Conservation (phyloP, 2,888 invertebrate genomes). For the Caradrina clavipalpis region DNA sequence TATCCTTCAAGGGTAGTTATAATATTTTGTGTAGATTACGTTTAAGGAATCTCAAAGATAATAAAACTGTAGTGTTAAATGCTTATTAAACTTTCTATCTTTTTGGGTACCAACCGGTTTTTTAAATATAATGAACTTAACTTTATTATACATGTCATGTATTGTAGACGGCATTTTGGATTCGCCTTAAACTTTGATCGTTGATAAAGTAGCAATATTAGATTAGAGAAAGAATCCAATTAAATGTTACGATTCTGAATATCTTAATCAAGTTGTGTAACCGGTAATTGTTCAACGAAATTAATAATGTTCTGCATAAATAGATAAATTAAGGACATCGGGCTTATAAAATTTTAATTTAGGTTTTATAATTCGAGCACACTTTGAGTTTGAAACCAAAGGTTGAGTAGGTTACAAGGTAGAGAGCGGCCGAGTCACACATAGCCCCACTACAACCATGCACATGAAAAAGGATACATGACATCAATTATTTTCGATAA, state of each 20-base stretch:
- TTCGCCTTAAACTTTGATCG: neutral
- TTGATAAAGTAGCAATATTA: neutral
- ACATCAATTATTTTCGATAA: neutral
- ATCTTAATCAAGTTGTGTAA: neutral
- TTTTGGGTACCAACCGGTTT: no score
- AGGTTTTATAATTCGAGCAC: slow-evolving; percentile 1
- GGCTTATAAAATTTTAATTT: neutral
- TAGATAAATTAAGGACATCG: neutral
- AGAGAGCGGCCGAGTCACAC: neutral
- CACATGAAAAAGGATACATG: neutral
- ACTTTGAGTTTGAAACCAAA: neutral
- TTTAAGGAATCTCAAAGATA: no score
- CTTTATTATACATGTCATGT: no score
- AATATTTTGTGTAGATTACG: no score
- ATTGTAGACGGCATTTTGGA: no score
- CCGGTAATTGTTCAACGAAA: slow-evolving; percentile 8
- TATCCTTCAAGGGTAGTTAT: no score
- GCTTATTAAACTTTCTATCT: no score
- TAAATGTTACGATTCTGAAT: neutral
- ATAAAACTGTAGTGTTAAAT: no score
- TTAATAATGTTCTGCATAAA: neutral
- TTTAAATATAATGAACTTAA: no score
- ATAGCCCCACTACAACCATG: neutral
- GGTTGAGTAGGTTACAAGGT: no score
- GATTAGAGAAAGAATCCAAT: slow-evolving; percentile 2